Evolutionary conservation across 2,797 vertebrate genomes (phyloP).

Genomic region (Argya squamiceps): DNA sequence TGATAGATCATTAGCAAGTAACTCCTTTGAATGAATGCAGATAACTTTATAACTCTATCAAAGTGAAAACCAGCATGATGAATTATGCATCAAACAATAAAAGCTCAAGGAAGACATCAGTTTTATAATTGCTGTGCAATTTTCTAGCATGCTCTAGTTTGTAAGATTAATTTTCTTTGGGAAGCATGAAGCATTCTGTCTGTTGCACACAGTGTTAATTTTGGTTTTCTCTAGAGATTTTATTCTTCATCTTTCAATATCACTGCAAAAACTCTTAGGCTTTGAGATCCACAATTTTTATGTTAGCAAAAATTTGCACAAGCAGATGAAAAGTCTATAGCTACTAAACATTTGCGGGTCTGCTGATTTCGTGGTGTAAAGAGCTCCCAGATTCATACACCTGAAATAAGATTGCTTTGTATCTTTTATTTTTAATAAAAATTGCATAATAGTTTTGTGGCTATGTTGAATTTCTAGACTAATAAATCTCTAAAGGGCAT

Average conservation of each 20-base stretch:
- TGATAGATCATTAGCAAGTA: constrained; percentile 69
- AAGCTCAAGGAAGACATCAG: constrained; percentile 46
- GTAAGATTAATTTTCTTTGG: constrained; percentile 61
- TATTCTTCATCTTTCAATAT: neutral
- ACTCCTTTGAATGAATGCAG: constrained; percentile 65
- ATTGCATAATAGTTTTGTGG: neutral
- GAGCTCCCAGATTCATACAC: neutral
- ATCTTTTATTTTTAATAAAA: neutral
- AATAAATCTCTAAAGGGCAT: neutral
- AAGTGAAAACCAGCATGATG: constrained; percentile 63
- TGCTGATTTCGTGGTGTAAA: neutral
- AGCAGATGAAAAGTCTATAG: neutral
- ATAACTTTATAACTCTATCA: constrained; percentile 68
- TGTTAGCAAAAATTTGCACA: neutral
- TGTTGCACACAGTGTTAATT: neutral
- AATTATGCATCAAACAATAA: constrained; percentile 62
- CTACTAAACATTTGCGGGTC: neutral
- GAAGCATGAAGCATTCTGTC: constrained; percentile 29
- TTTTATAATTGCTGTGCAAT: constrained; percentile 59
- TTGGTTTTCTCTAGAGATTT: constrained; percentile 14
- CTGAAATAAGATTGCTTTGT: neutral
- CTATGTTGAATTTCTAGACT: neutral
- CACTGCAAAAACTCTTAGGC: neutral
- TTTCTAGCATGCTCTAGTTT: constrained; percentile 55
- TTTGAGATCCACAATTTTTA: neutral